Conservation (phyloP, 2,888 invertebrate species). For the Ptychoptera contaminata region DNA sequence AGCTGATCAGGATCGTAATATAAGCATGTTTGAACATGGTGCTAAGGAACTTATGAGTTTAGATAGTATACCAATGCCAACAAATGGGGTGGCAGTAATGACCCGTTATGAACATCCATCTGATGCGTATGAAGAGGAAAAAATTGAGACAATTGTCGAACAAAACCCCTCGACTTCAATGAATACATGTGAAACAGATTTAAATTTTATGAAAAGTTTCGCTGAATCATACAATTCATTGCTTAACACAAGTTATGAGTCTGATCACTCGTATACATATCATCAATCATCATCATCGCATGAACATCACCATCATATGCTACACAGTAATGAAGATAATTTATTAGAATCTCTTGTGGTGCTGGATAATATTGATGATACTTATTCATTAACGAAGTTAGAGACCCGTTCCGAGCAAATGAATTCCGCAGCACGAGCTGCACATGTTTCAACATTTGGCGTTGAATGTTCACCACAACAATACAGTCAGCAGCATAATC, state of each 20-base stretch:
- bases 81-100: conserved; percentile 10
- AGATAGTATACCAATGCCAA: conserved; percentile 5
- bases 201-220: conserved; percentile 18
- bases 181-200: not conserved
- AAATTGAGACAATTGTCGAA: not conserved
- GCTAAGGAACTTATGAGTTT: conserved; percentile 7
- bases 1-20: not conserved
- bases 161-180: not conserved
- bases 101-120: conserved; percentile 12
- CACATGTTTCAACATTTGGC: conserved; percentile 14
- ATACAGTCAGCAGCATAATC: conserved; percentile 3
- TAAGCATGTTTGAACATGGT: conserved; percentile 9
- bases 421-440: conserved; percentile 1
- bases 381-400: conserved; percentile 23
- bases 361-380: conserved; percentile 19
- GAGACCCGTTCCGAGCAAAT: conserved; percentile 24
- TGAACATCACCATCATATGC: conserved; percentile 15
- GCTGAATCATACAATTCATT: conserved; percentile 28
- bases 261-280: conserved; percentile 6
- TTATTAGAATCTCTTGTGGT: conserved; percentile 7
- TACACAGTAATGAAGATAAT: conserved; percentile 16
- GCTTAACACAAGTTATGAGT: conserved; percentile 15
- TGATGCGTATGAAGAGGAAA: not conserved
- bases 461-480: conserved; percentile 11
- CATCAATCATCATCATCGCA: not conserved